These are phyloP conservation scores for Gobio gobio DNA, from an alignment of 2,113 vertebrate species.

Conservation along the genomic window DNA sequence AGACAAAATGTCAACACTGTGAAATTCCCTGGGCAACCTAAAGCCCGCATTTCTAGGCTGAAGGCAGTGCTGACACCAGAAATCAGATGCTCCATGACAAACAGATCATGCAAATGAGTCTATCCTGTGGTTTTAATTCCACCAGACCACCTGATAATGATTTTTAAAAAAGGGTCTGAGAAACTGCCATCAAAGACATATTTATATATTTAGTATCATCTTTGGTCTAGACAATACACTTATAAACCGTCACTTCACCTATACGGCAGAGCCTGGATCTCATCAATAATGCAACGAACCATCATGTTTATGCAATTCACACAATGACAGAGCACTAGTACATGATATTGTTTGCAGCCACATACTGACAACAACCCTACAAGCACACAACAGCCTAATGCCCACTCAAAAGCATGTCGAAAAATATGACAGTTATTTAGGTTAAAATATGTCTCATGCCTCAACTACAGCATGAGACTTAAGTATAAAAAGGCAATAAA, in stretches of 20 bases:
- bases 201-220: constrained; percentile 35
- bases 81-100: constrained; percentile 48
- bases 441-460: constrained; percentile 14
- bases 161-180: not conserved
- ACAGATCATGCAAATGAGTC: constrained; percentile 55
- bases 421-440: not conserved
- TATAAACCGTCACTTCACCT: constrained; percentile 44
- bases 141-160: not conserved
- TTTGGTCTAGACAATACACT: constrained; percentile 43
- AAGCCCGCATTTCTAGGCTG: not conserved
- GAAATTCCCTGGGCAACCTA: constrained; percentile 8
- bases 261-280: constrained; percentile 62
- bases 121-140: not conserved
- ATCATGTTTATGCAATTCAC: constrained; percentile 88
- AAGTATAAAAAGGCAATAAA: constrained; percentile 60
- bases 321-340: constrained; percentile 70
- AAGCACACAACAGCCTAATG: not conserved
- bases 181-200: constrained; percentile 1
- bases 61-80: constrained; percentile 49
- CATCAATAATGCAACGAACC: constrained; percentile 89
- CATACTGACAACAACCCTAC: constrained; percentile 46
- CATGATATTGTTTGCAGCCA: constrained; percentile 61
- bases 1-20: constrained; percentile 42
- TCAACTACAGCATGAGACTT: constrained; percentile 48
- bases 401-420: constrained; percentile 21